Conservation (phyloP, 2,888 invertebrate species). For the Eristalinus sepulchralis region DNA sequence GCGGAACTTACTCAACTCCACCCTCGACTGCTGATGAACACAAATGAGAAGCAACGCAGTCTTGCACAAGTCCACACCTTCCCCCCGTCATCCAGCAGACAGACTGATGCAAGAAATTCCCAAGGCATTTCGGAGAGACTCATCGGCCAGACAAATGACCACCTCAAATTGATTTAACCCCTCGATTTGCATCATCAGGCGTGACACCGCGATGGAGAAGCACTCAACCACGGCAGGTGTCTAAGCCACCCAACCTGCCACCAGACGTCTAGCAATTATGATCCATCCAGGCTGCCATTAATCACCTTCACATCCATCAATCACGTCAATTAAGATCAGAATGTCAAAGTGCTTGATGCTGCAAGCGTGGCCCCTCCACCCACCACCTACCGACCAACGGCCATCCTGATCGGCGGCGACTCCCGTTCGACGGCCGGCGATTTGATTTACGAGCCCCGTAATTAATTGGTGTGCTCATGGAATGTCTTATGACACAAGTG, state of each 20-base stretch:
- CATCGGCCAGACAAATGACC: neutral
- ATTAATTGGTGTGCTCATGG: conserved; percentile 66
- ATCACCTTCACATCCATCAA: conserved; percentile 66
- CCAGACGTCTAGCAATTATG: neutral
- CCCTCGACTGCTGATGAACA: too few relatives aligned
- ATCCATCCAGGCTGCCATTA: conserved; percentile 39
- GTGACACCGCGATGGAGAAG: neutral
- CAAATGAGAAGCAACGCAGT: too few relatives aligned
- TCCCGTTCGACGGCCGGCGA: conserved; percentile 38
- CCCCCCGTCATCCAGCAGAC: neutral
- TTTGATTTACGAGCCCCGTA: conserved; percentile 63
- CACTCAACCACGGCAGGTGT: conserved; percentile 23
- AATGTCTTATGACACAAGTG: conserved; percentile 54
- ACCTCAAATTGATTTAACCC: neutral
- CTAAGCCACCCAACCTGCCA: conserved; percentile 20
- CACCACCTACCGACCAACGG: neutral
- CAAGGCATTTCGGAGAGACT: neutral
- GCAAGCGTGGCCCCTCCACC: conserved; percentile 16
- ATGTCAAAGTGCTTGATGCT: conserved; percentile 58
- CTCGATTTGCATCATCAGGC: neutral
- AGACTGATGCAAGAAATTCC: neutral
- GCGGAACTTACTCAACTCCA: too few relatives aligned
- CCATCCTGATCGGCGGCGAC: conserved; percentile 11
- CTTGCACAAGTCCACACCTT: neutral
- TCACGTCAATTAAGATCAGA: conserved; percentile 66